A percentile compares a stretch with the other conserved stretches of the same genome.
Conservation (phyloP, 2,797 vertebrate genomes). For the Acrossocheilus fasciatus region DNA sequence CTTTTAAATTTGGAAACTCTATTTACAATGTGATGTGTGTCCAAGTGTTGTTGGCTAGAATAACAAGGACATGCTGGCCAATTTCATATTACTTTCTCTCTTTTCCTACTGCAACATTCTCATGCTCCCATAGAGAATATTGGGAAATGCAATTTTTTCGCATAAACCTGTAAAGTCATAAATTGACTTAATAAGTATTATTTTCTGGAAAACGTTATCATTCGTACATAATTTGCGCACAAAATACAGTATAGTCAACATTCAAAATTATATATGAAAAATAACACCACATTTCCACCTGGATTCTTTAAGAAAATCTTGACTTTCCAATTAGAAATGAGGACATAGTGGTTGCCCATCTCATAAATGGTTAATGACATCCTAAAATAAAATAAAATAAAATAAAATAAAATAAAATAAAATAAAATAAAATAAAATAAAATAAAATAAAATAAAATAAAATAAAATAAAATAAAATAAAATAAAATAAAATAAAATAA, state of each 20-base stretch:
- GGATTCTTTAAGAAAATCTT: slow-evolving; percentile 1
- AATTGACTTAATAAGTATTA: background rate
- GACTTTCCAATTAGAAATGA: too few relatives aligned
- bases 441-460: too few relatives aligned
- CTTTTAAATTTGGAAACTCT: slow-evolving; percentile 10
- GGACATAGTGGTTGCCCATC: background rate
- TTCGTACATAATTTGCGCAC: background rate
- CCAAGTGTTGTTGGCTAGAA: background rate
- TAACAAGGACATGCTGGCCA: background rate
- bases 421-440: too few relatives aligned
- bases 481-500: too few relatives aligned
- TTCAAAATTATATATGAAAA: background rate
- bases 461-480: too few relatives aligned
- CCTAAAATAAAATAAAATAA: background rate
- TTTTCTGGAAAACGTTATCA: background rate
- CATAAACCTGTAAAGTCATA: background rate
- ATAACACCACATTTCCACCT: background rate
- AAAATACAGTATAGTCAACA: background rate
- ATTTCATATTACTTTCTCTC: background rate
- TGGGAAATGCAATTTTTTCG: background rate
- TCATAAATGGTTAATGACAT: background rate
- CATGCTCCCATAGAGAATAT: background rate
- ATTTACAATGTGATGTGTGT: background rate
- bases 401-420: background rate
- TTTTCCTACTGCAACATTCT: background rate